These are phyloP conservation scores for Drosophila mulleri DNA, from an alignment of 2,888 invertebrate genomes.

Conservation along the genomic window DNA sequence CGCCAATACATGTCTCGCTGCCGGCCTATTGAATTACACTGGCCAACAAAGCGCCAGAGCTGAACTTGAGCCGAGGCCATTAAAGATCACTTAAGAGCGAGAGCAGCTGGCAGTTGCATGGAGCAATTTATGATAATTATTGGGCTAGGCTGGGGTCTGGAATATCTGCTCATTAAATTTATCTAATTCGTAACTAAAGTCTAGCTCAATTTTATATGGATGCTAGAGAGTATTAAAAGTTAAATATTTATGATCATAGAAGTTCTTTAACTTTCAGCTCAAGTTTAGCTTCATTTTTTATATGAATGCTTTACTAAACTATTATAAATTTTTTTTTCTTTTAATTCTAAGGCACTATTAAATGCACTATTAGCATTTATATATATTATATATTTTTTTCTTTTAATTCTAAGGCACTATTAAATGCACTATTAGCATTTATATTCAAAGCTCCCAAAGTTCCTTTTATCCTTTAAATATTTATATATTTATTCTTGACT, in stretches of 20 bases:
- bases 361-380: neutral
- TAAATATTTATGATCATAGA: no score
- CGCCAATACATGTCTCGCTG: conserved; percentile 70
- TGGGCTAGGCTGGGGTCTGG: neutral
- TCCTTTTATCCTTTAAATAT: neutral
- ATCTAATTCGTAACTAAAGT: neutral
- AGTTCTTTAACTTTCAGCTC: no score
- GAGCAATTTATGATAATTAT: neutral
- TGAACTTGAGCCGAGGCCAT: neutral
- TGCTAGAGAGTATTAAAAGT: no score
- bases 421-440: neutral
- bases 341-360: neutral
- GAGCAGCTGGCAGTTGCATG: neutral
- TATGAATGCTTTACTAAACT: neutral
- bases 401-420: neutral
- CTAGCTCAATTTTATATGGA: neutral
- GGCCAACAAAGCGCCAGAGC: conserved; percentile 23
- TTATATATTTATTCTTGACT: neutral
- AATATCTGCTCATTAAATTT: neutral
- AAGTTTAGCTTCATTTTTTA: no score
- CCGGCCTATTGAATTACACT: conserved; percentile 64
- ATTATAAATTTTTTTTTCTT: no score
- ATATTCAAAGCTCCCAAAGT: neutral
- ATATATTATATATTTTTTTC: no score
- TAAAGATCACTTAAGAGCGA: neutral